Base-by-base conservation (phyloP, 2,113 vertebrate species). In the Chaetodon auriga region DNA sequence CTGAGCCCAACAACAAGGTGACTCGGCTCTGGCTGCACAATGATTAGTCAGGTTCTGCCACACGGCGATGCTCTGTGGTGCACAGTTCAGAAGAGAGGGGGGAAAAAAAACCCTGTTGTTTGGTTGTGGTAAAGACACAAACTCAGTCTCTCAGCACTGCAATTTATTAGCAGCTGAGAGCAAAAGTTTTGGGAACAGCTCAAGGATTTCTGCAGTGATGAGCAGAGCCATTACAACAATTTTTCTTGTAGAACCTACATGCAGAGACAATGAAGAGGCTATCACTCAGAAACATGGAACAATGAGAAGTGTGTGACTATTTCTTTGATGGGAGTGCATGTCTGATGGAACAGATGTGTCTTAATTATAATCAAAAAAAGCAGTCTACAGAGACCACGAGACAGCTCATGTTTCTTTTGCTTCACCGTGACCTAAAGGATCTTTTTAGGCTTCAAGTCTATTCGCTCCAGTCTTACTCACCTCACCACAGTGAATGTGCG, bases 1-100 rank as follows among this genome's bases (percentile, higher is more conserved):
- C 64, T 19, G 70, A 83, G 89, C 93, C 90, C 80, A 65, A 60
- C 61, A 80, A 85, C 87, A 91, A 94, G 91, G 93, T 91, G 90
- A 93, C 89, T 90, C 78, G 0, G 75, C 75, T 68, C 30, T 35
- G 57, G 55, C 65, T 46, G 71, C 35, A 55, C 60, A 43, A 13
- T 80, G 85, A 92, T 90, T 80, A 86, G 72, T 81, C 68, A 62
- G 83, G 75, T 60, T 78, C 69, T 72, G 73, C 65, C 78, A 76
- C 74, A 68, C 8, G 86, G 84, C 25, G 73, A 80, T 25, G 53
- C 30, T 60, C 73, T 55, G 51, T 57, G 69, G 2, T 65, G 81
- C 72, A 53, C 58, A 68, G 23, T 53, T 71, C 35, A 51, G 36
- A 75, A 41, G 25, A 46, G 11, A 2, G 9, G 4, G 36, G 7